Conservation (phyloP, 2,888 invertebrate species). For the Abrostola triplasia region DNA sequence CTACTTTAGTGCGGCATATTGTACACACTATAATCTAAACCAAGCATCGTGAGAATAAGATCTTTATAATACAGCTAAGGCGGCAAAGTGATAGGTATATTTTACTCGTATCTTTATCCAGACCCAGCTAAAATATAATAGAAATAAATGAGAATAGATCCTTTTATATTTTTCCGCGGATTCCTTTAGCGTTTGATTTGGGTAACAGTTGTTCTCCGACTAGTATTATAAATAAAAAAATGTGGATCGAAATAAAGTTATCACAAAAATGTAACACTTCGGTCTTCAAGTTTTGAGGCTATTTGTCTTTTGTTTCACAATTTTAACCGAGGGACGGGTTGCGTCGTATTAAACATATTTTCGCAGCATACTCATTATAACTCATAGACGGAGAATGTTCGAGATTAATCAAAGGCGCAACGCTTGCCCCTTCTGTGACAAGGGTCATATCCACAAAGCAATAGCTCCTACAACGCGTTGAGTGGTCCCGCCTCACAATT, state of each 20-base stretch:
- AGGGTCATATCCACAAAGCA: conserved; percentile 15
- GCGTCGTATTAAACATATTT: no score
- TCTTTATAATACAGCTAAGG: background rate
- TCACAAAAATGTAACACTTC: no score
- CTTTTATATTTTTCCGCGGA: background rate
- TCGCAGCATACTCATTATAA: no score
- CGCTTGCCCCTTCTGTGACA: background rate
- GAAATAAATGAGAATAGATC: background rate
- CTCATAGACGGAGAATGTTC: background rate
- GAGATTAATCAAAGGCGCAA: background rate
- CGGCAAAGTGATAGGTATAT: background rate
- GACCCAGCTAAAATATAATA: background rate
- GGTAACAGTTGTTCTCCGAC: background rate
- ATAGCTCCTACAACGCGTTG: background rate
- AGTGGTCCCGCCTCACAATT: conserved; percentile 24
- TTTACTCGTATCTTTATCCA: background rate
- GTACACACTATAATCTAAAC: background rate
- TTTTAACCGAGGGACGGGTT: no score
- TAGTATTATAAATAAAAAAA: no score
- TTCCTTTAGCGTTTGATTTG: background rate
- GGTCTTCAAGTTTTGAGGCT: no score
- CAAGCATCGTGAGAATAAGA: background rate
- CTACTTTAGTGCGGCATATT: background rate
- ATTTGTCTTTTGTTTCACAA: no score
- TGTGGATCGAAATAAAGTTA: no score